Evolutionary conservation across 2,113 vertebrate species (phyloP).

Genomic region (Tonatia bakeri): DNA sequence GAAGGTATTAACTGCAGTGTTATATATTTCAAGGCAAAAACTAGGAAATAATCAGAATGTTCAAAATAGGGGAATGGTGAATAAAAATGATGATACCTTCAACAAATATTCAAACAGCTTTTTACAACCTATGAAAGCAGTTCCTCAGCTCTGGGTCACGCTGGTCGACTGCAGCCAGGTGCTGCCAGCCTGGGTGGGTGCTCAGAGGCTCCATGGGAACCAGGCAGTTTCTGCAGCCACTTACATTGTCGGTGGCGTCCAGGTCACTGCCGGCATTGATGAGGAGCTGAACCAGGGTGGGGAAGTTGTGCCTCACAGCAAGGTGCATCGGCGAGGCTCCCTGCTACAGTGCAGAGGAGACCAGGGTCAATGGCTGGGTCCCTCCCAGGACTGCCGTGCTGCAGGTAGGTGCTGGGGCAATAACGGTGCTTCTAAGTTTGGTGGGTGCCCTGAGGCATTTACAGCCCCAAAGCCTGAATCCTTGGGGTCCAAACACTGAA

Average conservation of each 20-base stretch:
- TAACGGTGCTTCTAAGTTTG: not conserved
- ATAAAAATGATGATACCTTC: not conserved
- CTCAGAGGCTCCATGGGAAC: not conserved
- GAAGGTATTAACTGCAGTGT: not conserved
- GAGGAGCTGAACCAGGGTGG: conserved; percentile 83
- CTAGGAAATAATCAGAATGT: not conserved
- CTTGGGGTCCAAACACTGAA: not conserved
- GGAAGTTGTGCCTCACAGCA: conserved; percentile 84
- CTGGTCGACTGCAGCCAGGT: not conserved
- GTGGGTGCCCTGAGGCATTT: not conserved
- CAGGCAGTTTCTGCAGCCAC: conserved; percentile 35
- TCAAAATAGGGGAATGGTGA: not conserved
- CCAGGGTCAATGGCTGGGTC: not conserved
- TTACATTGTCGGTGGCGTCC: conserved; percentile 87
- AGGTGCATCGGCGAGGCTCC: conserved; percentile 83
- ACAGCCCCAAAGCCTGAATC: not conserved
- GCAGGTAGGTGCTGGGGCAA: not conserved
- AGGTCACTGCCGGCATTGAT: conserved; percentile 84
- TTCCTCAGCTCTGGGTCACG: not conserved
- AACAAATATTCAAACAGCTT: not conserved
- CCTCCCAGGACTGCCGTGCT: not conserved
- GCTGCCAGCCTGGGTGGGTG: not conserved
- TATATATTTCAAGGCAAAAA: not conserved
- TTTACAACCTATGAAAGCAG: not conserved
- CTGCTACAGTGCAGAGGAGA: conserved; percentile 79